Evolutionary conservation across 2,113 vertebrate species (phyloP).

Genomic region (Prietella phreatophila): DNA sequence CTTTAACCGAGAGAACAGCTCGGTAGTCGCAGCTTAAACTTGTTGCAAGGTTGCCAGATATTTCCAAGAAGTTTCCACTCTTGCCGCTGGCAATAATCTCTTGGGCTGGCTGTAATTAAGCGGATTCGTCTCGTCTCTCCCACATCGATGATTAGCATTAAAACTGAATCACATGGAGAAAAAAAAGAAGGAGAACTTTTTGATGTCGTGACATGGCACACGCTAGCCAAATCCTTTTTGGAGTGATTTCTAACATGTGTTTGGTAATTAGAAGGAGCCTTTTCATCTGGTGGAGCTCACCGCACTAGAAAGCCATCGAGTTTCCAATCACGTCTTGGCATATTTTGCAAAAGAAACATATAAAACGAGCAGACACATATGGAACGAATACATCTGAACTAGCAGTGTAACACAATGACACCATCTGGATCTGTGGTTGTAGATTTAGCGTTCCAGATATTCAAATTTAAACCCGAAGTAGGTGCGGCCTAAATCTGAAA

Average conservation of each 20-base stretch:
- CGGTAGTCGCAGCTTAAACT: background rate
- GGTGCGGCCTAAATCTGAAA: background rate
- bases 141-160: constrained; percentile 48
- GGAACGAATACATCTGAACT: background rate
- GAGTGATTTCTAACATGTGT: constrained; percentile 53
- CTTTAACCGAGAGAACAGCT: constrained; percentile 38
- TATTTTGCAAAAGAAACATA: background rate
- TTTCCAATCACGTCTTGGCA: constrained; percentile 41
- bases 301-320: constrained; percentile 52
- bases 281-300: constrained; percentile 48
- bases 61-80: background rate
- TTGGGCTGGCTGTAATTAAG: constrained; percentile 38
- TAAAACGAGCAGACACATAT: background rate
- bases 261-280: constrained; percentile 52
- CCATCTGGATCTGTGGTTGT: background rate
- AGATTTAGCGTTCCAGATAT: background rate
- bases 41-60: constrained; percentile 24
- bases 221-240: constrained; percentile 43
- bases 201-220: constrained; percentile 39
- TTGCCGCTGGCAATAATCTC: background rate
- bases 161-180: constrained; percentile 42
- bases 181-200: constrained; percentile 35
- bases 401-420: background rate
- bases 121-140: constrained; percentile 8
- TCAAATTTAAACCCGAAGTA: background rate